Evolutionary conservation across 1,140 invertebrate genomes (phyloP), one percentile per base, ranked within the genome.

Genomic region (Microplitis demolitor): DNA sequence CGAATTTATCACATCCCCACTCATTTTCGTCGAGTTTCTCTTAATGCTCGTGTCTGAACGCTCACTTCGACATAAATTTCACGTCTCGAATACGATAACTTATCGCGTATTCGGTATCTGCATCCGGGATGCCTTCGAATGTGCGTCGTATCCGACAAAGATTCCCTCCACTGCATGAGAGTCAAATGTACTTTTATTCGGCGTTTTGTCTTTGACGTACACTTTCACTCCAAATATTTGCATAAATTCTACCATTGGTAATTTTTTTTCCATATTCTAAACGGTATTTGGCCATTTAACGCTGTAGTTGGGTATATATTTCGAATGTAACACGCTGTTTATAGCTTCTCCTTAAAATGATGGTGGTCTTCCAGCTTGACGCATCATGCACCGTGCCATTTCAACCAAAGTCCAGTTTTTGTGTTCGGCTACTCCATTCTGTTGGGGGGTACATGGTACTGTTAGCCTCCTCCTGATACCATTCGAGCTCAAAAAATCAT

Each of bases 391-490:
- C 53, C 77, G 75, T 0, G 64, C 67, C 34, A 60, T 68, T 50
- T 75, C 74, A 2, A 72, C 54, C 3, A 75, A 31, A 8, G 73
- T 76, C 45, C 77, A 37, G 58, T 79, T 79, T 31, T 61, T 60
- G 31, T 80, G n/a, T 56, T 87, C 82, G 0, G 78, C 76, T 8
- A 80, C 68, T 0, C 82, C 82, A 76, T 87, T 87, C 54, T 79
- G 76, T 71, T 85, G 53, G n/a, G 82, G 79, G n/a, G 77, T 76
- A 67, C 79, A 72, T 24, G 78, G 35, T 8, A 77, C 75, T 0
- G 81, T 79, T 14, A 64, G 35, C 61, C 85, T 66, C 62, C 79
- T 77, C 8, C n/a, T 4, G 13, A 87, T 87, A 1, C 85, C 83
- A 62, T 62, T 34, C 6, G 71, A 68, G n/a, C 66, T 74, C 4